A percentile compares a stretch with the other conserved stretches of the same genome.
These are phyloP conservation scores for Cataglyphis rosenhaueri DNA, from an alignment of 2,888 invertebrate species.

Conservation along the genomic window DNA sequence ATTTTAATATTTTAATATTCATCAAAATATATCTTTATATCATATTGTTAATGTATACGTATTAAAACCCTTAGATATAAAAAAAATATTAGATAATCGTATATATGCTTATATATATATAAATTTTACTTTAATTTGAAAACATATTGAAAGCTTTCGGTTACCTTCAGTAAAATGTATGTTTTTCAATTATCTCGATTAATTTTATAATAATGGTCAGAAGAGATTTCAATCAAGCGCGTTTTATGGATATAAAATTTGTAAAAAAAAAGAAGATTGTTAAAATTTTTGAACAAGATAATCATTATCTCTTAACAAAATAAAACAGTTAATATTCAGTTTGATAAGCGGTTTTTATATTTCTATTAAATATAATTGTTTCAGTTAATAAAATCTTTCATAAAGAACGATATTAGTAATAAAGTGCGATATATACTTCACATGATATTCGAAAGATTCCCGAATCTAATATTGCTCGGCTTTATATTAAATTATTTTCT, in stretches of 20 bases:
- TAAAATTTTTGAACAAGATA: background rate
- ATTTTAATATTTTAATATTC: background rate
- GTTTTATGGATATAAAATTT: background rate
- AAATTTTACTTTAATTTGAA: constrained; percentile 7
- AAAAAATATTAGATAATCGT: background rate
- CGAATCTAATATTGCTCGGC: background rate
- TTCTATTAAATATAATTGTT: constrained; percentile 1
- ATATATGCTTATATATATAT: background rate
- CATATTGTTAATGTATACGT: background rate
- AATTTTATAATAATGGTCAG: constrained; percentile 1
- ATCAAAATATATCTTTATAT: background rate
- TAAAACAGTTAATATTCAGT: background rate
- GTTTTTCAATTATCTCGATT: background rate
- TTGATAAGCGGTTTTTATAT: constrained; percentile 15
- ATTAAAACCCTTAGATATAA: background rate
- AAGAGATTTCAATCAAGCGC: background rate
- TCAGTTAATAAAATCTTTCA: background rate
- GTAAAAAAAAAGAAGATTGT: background rate
- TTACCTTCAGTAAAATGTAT: background rate
- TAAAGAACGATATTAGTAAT: background rate
- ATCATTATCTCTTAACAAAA: background rate
- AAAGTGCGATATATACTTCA: background rate
- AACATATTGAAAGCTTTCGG: background rate
- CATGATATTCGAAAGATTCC: background rate
- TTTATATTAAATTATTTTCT: constrained; percentile 5